Evolutionary conservation across 2,888 invertebrate genomes (phyloP).

Genomic region (Pollenia griseotomentosa): DNA sequence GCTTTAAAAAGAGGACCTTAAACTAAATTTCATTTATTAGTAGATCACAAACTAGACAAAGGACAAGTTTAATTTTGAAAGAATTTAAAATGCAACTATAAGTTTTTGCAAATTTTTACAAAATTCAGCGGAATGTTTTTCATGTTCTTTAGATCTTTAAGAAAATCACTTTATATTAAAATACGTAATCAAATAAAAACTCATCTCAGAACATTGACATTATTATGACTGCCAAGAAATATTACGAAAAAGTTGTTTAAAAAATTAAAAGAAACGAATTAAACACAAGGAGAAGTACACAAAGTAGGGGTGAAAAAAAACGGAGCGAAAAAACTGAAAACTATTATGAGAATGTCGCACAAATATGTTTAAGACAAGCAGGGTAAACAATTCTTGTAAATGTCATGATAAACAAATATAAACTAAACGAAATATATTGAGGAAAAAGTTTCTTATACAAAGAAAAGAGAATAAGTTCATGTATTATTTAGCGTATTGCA

Average conservation of each 20-base stretch:
- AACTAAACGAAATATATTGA: neutral
- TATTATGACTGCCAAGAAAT: slow-evolving; percentile 1
- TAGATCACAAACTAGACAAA: no score
- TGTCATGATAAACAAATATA: slow-evolving; percentile 22
- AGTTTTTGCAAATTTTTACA: no score
- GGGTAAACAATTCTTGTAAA: slow-evolving; percentile 50
- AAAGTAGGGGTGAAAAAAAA: neutral
- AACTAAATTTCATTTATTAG: no score
- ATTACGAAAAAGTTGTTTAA: slow-evolving; percentile 7
- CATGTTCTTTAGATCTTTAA: no score
- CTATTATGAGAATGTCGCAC: slow-evolving; percentile 49
- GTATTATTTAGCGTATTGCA: slow-evolving; percentile 38
- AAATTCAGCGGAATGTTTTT: no score
- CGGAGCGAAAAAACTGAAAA: slow-evolving; percentile 3
- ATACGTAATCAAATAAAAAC: slow-evolving; percentile 7
- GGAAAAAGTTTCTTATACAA: slow-evolving; percentile 36
- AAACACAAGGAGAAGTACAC: neutral
- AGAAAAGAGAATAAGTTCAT: slow-evolving; percentile 38
- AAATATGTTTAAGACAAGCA: slow-evolving; percentile 42
- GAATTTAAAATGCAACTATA: no score
- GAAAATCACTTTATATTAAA: no score
- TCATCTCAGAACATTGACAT: slow-evolving; percentile 16
- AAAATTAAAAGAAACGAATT: slow-evolving; percentile 9
- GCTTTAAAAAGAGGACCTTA: no score
- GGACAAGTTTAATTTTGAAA: no score